phyloP scores from a whole-genome alignment of 2,888 invertebrate species.

The Diadegma fenestrale region DNA sequence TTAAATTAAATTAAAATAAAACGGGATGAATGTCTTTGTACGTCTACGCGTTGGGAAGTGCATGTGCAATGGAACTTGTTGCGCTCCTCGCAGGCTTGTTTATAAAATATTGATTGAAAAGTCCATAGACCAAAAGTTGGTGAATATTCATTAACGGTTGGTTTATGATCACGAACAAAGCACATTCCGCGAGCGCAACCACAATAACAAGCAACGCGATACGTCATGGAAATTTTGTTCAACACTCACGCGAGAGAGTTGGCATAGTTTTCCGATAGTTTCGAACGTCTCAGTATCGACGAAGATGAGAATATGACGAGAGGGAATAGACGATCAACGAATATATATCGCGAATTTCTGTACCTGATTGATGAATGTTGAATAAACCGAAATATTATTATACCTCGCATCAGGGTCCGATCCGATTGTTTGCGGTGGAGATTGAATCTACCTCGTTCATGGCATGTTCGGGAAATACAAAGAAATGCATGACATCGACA shows the following conservation, averaged over 20 bases:
- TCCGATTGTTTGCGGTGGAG: neutral
- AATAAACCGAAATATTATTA: neutral
- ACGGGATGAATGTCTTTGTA: neutral
- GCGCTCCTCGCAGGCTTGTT: neutral
- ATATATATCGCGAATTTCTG: constrained; percentile 34
- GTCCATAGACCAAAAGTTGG: neutral
- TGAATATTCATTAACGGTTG: constrained; percentile 11
- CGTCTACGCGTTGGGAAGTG: neutral
- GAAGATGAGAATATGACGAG: constrained; percentile 27
- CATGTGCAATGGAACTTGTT: neutral
- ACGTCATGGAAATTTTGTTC: constrained; percentile 48
- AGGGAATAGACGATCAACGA: constrained; percentile 29
- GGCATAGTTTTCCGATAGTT: constrained; percentile 60
- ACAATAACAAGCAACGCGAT: constrained; percentile 34
- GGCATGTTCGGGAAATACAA: neutral
- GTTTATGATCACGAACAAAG: constrained; percentile 16
- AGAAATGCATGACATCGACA: too few relatives aligned
- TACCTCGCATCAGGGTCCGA: neutral
- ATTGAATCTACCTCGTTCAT: constrained; percentile 3
- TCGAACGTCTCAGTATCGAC: neutral
- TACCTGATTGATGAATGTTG: constrained; percentile 24
- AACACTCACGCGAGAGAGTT: constrained; percentile 35
- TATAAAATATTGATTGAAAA: constrained; percentile 4
- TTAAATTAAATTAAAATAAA: too few relatives aligned
- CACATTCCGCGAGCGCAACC: constrained; percentile 5